A percentile compares a stretch with the other conserved stretches of the same genome.
Conservation (phyloP, 2,113 vertebrate species). For the Alligator sinensis region DNA sequence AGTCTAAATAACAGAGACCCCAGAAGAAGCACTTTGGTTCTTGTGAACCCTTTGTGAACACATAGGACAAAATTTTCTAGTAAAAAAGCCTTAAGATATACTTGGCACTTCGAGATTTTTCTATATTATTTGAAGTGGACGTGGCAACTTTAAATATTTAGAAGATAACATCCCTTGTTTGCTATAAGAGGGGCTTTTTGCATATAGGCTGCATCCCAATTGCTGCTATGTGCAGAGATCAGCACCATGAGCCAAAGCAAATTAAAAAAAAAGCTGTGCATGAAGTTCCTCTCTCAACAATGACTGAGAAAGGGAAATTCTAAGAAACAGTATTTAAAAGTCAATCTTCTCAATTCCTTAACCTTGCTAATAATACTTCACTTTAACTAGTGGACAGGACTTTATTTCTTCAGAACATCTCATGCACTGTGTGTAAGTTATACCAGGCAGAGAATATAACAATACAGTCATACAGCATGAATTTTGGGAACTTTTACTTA, state of each 20-base stretch:
- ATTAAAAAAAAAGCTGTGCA: not conserved
- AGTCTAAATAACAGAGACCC: too few species aligned
- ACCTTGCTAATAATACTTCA: not conserved
- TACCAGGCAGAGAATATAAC: not conserved
- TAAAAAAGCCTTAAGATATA: too few species aligned
- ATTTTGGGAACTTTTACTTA: not conserved
- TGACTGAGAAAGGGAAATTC: not conserved
- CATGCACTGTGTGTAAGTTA: not conserved
- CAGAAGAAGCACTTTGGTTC: too few species aligned
- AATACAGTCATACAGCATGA: not conserved
- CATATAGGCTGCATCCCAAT: not conserved
- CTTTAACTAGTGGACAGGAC: not conserved
- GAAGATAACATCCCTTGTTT: not conserved
- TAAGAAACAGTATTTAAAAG: not conserved
- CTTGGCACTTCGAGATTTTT: not conserved
- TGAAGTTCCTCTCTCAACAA: not conserved
- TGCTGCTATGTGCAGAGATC: not conserved
- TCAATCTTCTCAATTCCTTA: not conserved
- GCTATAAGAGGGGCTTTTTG: not conserved
- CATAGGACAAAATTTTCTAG: too few species aligned
- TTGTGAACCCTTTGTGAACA: too few species aligned
- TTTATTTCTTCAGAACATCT: not conserved
- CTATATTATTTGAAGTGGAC: not conserved
- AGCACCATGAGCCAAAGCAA: not conserved
- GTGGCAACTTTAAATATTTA: not conserved